These are phyloP conservation scores for Seriola rivoliana DNA, from an alignment of 2,113 vertebrate genomes.

Conservation along the genomic window DNA sequence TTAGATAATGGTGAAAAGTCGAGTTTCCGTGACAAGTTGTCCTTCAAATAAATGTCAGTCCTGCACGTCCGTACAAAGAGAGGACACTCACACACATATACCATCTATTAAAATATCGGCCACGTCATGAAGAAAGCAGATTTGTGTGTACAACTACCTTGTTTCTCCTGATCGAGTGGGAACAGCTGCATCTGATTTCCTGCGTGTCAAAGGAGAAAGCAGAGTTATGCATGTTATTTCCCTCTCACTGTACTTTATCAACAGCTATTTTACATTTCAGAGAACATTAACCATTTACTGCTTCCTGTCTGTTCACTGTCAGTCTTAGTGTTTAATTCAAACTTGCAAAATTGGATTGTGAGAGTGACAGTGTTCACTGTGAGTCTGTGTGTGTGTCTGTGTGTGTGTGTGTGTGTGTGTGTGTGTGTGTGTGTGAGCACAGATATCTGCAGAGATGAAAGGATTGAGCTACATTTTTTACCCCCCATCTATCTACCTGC, in stretches of 20 bases:
- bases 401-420: not conserved
- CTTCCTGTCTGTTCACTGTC: not conserved
- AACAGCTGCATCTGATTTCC: constrained; percentile 26
- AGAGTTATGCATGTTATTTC: constrained; percentile 8
- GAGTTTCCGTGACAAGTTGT: constrained; percentile 19
- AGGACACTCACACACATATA: not conserved
- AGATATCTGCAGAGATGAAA: no score
- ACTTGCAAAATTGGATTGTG: not conserved
- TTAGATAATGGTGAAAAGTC: not conserved
- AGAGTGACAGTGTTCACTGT: not conserved
- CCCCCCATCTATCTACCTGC: not conserved
- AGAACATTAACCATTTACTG: not conserved
- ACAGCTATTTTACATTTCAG: constrained; percentile 10
- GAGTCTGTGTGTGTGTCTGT: no score
- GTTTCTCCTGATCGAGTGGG: not conserved
- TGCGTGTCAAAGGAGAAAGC: not conserved
- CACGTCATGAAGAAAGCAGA: not conserved
- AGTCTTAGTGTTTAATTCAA: not conserved
- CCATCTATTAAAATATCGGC: constrained; percentile 51
- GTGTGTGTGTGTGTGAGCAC: not conserved
- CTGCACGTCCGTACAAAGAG: not conserved
- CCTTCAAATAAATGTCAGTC: constrained; percentile 26
- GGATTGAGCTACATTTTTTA: no score
- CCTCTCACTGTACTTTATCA: not conserved
- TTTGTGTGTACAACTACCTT: not conserved